These are phyloP conservation scores for Paramormyrops kingsleyae DNA, from an alignment of 2,113 vertebrate genomes.

Conservation along the genomic window DNA sequence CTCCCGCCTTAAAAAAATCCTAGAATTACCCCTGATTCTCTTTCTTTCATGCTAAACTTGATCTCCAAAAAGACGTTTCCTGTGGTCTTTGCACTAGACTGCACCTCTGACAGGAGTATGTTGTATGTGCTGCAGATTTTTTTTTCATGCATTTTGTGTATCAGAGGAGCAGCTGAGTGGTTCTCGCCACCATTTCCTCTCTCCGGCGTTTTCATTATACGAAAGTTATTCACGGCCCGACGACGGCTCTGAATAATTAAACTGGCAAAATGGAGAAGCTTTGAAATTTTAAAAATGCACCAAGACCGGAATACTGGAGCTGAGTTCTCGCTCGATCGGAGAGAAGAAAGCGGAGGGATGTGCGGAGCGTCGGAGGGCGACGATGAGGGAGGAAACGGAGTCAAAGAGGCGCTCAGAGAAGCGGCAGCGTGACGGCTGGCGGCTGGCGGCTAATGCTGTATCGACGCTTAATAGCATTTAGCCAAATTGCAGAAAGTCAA, in stretches of 20 bases:
- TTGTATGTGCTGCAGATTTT: not conserved
- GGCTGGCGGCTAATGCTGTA: not conserved
- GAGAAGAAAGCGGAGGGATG: not conserved
- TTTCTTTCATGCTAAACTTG: not conserved
- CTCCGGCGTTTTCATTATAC: slow-evolving; percentile 50
- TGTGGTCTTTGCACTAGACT: not conserved
- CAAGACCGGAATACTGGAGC: not conserved
- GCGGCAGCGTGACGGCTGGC: too few species aligned
- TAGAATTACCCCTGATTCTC: not conserved
- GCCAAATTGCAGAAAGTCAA: slow-evolving; percentile 37
- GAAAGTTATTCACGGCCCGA: slow-evolving; percentile 46
- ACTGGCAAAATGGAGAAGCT: slow-evolving; percentile 54
- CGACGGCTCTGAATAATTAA: slow-evolving; percentile 55
- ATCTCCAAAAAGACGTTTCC: not conserved
- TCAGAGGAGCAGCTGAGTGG: slow-evolving; percentile 1
- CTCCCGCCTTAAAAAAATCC: not conserved
- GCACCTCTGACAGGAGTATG: not conserved
- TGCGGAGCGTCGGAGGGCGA: slow-evolving; percentile 21
- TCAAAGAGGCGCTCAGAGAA: slow-evolving; percentile 21
- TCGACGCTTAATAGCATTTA: not conserved
- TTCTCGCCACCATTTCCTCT: slow-evolving; percentile 39
- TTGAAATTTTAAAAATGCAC: slow-evolving; percentile 48
- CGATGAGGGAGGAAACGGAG: not conserved
- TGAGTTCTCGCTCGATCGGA: not conserved
- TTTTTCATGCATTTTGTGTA: not conserved